phyloP scores from a whole-genome alignment of 2,888 invertebrate genomes.

The Scaeva pyrastri region DNA sequence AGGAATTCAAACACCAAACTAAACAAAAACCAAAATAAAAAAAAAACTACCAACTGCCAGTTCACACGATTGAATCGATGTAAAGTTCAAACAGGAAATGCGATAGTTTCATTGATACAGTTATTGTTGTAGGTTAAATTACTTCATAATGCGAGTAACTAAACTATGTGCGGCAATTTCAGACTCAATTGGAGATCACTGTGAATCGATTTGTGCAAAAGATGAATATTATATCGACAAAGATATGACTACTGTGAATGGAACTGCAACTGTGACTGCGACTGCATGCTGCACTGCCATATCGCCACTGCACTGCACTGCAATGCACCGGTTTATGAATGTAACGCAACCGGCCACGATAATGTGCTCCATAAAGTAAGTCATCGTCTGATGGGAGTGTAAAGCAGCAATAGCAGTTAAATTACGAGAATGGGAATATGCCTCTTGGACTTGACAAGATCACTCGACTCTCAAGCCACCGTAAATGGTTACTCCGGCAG shows the following conservation, averaged over 20 bases:
- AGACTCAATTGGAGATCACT: slow-evolving; percentile 63
- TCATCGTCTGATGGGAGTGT: slow-evolving; percentile 44
- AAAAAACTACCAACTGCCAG: background rate
- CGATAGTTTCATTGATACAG: slow-evolving; percentile 56
- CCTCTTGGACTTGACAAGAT: slow-evolving; percentile 67
- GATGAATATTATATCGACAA: background rate
- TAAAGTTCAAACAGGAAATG: slow-evolving; percentile 61
- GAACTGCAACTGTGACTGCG: background rate
- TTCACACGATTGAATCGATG: slow-evolving; percentile 52
- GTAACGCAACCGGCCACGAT: slow-evolving; percentile 17
- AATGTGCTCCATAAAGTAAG: slow-evolving; percentile 47
- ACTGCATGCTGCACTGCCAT: background rate
- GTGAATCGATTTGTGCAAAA: slow-evolving; percentile 30
- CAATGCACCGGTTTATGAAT: slow-evolving; percentile 40
- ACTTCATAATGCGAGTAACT: slow-evolving; percentile 56
- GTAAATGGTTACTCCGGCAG: slow-evolving; percentile 45
- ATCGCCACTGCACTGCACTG: background rate
- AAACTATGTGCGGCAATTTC: slow-evolving; percentile 41
- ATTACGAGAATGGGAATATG: slow-evolving; percentile 69
- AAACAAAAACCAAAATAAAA: no score
- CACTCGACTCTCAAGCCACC: background rate
- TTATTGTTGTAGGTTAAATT: slow-evolving; percentile 49
- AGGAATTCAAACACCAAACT: background rate
- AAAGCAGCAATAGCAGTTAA: background rate
- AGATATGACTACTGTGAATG: background rate